phyloP scores from a whole-genome alignment of 2,113 vertebrate species.

The Heliornis fulica region DNA sequence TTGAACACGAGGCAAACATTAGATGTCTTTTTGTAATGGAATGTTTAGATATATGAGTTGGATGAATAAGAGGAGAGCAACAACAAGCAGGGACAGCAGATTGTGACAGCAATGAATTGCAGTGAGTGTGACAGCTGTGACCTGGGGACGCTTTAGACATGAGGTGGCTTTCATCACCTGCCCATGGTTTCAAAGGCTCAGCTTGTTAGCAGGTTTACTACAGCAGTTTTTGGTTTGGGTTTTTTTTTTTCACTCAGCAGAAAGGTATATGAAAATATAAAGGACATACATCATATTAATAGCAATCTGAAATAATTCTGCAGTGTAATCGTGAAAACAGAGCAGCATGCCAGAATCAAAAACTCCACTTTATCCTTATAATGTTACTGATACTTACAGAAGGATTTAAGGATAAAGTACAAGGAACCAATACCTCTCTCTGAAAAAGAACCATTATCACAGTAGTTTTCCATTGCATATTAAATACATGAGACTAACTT shows the following conservation, averaged over 20 bases:
- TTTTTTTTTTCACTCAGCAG: neutral
- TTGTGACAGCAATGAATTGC: conserved; percentile 70
- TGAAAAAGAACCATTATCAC: neutral
- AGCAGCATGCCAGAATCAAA: neutral
- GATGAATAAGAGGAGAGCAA: conserved; percentile 57
- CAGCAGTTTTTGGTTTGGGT: too few relatives aligned
- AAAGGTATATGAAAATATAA: conserved; percentile 26
- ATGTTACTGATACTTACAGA: neutral
- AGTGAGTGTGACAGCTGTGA: conserved; percentile 69
- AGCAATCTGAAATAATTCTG: neutral
- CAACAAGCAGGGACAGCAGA: conserved; percentile 66
- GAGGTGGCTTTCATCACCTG: conserved; percentile 64
- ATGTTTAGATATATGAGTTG: conserved; percentile 71
- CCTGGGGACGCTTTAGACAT: conserved; percentile 64
- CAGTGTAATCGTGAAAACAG: neutral
- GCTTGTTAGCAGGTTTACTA: conserved; percentile 52
- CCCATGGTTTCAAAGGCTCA: conserved; percentile 42
- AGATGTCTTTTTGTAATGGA: conserved; percentile 69
- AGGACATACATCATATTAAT: neutral
- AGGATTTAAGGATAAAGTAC: neutral
- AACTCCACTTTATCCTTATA: neutral
- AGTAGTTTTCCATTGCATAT: neutral
- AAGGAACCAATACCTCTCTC: neutral
- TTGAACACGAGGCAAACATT: conserved; percentile 52
- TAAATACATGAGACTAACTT: neutral